A percentile compares a stretch with the other conserved stretches of the same genome.
Evolutionary conservation across 2,888 invertebrate species (phyloP).

Genomic region (Pocota personata): DNA sequence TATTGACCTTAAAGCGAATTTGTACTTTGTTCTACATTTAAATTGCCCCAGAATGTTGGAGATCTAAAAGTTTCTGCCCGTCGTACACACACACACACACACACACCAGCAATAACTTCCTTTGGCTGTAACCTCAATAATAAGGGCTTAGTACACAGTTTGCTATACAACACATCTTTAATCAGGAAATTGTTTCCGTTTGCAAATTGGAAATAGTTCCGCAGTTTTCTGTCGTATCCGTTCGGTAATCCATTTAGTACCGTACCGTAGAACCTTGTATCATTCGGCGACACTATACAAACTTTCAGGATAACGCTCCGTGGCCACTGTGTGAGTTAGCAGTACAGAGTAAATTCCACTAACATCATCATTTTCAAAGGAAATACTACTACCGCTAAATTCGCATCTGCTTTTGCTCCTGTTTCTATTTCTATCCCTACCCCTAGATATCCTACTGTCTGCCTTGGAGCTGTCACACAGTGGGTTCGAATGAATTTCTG

Average conservation of each 20-base stretch:
- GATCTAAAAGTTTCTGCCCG: not conserved
- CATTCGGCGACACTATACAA: conserved; percentile 52
- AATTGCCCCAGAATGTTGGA: conserved; percentile 4
- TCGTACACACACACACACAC: not conserved
- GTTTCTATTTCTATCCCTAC: conserved; percentile 12
- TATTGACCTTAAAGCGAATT: conserved; percentile 50
- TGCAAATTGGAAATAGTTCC: conserved; percentile 80
- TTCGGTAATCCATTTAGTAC: conserved; percentile 72
- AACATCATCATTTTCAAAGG: conserved; percentile 71
- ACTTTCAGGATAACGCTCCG: conserved; percentile 42
- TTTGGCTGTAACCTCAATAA: conserved; percentile 72
- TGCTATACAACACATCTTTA: conserved; percentile 76
- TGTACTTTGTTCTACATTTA: conserved; percentile 37
- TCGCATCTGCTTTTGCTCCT: conserved; percentile 48
- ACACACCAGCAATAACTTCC: conserved; percentile 14
- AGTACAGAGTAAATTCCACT: conserved; percentile 41
- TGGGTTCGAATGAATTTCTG: not conserved
- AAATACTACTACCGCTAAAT: conserved; percentile 60
- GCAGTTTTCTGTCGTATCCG: conserved; percentile 72
- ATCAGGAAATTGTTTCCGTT: conserved; percentile 81
- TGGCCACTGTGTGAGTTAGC: conserved; percentile 38
- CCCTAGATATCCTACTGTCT: not conserved
- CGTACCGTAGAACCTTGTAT: conserved; percentile 35
- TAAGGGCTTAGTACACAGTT: conserved; percentile 68
- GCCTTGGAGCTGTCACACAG: not conserved